A percentile compares a stretch with the other conserved stretches of the same genome.
Conservation (phyloP, 2,888 invertebrate species). For the Eupithecia tripunctaria region DNA sequence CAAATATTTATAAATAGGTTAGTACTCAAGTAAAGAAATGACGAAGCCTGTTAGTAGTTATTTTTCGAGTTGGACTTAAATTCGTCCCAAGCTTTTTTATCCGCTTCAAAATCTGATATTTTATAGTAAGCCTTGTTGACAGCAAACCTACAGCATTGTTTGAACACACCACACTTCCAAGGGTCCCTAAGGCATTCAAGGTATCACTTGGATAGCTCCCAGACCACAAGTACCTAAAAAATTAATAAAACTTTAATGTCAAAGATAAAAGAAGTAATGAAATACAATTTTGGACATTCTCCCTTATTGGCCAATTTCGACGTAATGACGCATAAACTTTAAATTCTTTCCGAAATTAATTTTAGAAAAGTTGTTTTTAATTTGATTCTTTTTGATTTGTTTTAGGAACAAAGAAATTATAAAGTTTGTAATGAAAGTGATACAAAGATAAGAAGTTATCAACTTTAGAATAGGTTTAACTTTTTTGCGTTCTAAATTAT, state of each 20-base stretch:
- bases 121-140: no score
- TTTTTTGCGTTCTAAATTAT: background rate
- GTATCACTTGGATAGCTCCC: background rate
- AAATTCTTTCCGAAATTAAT: background rate
- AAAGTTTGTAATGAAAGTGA: constrained; percentile 4
- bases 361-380: background rate
- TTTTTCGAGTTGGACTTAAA: no score
- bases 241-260: constrained; percentile 32
- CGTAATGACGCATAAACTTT: constrained; percentile 21
- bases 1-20: no score
- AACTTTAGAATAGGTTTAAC: background rate
- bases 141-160: background rate
- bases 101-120: no score
- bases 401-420: constrained; percentile 8
- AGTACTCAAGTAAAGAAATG: no score
- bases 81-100: no score
- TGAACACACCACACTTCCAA: background rate
- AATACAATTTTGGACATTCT: constrained; percentile 26
- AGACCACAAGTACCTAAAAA: background rate
- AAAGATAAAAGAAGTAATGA: constrained; percentile 32
- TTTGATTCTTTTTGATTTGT: background rate
- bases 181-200: no score
- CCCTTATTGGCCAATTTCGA: constrained; percentile 23
- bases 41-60: no score
- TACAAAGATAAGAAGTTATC: background rate